A percentile compares a stretch with the other conserved stretches of the same genome.
Conservation (phyloP, 2,797 vertebrate species). For the Rhinogobio ventralis region DNA sequence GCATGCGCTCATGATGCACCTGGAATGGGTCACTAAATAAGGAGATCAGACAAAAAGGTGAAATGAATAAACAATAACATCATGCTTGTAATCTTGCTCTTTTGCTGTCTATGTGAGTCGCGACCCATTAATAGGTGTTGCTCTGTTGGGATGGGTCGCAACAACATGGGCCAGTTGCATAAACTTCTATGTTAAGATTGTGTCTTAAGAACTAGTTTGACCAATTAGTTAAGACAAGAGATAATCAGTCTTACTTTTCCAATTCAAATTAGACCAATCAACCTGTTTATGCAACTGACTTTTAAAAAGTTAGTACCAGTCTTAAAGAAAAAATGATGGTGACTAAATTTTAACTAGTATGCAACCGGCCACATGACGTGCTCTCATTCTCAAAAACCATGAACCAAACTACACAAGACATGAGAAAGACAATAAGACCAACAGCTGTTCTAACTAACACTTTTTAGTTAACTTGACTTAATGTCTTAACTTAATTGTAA, state of each 20-base stretch:
- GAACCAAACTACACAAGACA: not conserved
- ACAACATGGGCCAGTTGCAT: not conserved
- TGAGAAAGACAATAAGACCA: not conserved
- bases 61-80: not conserved
- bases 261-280: not conserved
- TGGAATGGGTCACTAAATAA: slow-evolving; percentile 86
- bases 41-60: not conserved
- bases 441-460: no score
- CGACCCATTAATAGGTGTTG: not conserved
- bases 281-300: not conserved
- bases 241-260: not conserved
- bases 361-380: not conserved
- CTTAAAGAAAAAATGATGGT: not conserved
- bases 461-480: no score
- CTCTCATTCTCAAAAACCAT: not conserved
- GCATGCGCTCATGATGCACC: slow-evolving; percentile 85
- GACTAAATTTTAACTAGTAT: not conserved
- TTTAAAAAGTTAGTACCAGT: not conserved
- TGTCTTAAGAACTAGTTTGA: not conserved
- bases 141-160: not conserved
- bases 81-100: not conserved
- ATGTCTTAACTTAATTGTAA: no score
- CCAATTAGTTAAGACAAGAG: not conserved
- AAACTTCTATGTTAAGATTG: not conserved
- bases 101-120: not conserved